Evolutionary conservation across 2,888 invertebrate species (phyloP), one percentile per base, ranked within the genome.

Genomic region (Lithophane ornitopus): DNA sequence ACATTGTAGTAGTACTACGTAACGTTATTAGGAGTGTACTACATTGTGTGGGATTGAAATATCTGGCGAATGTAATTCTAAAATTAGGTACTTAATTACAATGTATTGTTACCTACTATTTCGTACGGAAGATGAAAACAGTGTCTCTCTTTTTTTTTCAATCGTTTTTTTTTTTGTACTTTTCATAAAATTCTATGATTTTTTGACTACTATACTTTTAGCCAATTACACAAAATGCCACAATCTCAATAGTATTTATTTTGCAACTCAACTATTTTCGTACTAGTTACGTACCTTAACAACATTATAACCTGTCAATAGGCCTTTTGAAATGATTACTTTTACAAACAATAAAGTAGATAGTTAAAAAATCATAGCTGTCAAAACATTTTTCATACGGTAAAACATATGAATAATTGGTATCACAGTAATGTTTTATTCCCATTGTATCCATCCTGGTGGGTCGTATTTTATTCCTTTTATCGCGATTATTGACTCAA

Each of bases 1-100:
- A 81, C 78, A 73, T 46, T 74, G 81, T 73, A 41, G 3, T n/a
- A 9, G 28, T 56, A 39, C 6, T 39, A 12, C 44, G n/a, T n/a
- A 34, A 12, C 34, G 16, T 56, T 54, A 12, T 12, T 41, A 3
- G 16, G 6, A 56, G 19, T 41, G 6, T 41, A n/a, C 41, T 56
- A 44, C 49, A 54, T 62, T 58, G 56, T 78, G n/a, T 14, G 0
- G 22, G 46, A 54, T 56, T 49, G 28, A 54, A 62, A 69, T 65
- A 49, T 67, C 22, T 66, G 19, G 4, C 12, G 22, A 22, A 28
- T 46, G 8, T 34, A 22, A 34, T 22, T 66, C 28, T 28, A 34
- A 49, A 49, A 49, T 28, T 4, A n/a, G n/a, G n/a, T n/a, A 34
- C 14, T 14, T 22, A 22, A 41, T 7, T n/a, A 63, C 8, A 65